phyloP scores from a whole-genome alignment of 2,797 vertebrate genomes.

The Bradypus variegatus region DNA sequence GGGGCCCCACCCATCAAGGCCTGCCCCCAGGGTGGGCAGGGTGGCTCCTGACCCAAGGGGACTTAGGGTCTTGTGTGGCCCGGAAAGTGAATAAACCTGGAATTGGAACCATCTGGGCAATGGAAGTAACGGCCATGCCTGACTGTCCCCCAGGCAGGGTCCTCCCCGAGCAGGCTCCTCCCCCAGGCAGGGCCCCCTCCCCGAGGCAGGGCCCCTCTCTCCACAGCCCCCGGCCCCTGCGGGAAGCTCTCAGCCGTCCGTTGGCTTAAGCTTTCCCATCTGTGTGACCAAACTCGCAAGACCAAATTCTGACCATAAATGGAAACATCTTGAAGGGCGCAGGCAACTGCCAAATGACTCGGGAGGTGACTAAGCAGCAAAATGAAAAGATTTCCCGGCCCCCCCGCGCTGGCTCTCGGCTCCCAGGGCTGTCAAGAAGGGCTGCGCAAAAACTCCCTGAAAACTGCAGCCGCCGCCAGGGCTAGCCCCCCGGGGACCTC shows the following conservation, averaged over 20 bases:
- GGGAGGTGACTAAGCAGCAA: constrained; percentile 57
- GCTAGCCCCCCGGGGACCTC: neutral
- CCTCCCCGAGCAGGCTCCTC: neutral
- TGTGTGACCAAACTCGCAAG: constrained; percentile 35
- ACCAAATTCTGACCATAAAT: constrained; percentile 69
- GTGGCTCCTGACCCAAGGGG: neutral
- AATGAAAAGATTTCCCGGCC: neutral
- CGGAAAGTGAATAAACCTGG: too few relatives aligned
- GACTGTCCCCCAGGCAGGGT: too few relatives aligned
- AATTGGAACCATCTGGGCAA: too few relatives aligned
- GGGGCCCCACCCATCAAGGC: too few relatives aligned
- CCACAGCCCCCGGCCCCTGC: neutral
- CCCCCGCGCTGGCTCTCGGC: neutral
- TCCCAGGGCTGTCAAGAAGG: neutral
- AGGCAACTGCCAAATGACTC: constrained; percentile 52
- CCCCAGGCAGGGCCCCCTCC: neutral
- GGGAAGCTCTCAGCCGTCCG: neutral
- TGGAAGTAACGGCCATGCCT: too few relatives aligned
- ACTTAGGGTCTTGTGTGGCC: neutral
- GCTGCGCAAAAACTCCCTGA: neutral
- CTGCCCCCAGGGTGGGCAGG: neutral
- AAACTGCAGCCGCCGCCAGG: too few relatives aligned
- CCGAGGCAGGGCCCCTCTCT: neutral
- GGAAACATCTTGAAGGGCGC: constrained; percentile 59
- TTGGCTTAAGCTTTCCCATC: constrained; percentile 53